Evolutionary conservation across 2,888 invertebrate genomes (phyloP), one percentile per base, ranked within the genome.

Genomic region (Microctonus hyperodae): DNA sequence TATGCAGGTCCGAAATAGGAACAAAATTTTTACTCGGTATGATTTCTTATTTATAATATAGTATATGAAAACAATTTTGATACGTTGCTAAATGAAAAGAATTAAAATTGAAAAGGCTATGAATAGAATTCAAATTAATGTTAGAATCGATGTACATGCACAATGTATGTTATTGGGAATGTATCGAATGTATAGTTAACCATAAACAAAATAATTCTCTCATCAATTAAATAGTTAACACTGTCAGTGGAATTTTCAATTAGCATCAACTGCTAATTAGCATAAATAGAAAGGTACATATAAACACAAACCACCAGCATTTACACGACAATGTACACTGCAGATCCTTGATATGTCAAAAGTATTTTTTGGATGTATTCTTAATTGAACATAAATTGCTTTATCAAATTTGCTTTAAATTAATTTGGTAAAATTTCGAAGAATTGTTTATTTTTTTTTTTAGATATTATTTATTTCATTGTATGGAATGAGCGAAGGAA

Each of bases 191-290:
- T 9, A 23, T 10, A 7, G 25, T n/a, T n/a, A 59, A 1, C 10
- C 7, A 16, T 16, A 33, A n/a, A 35, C 20, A n/a, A 51, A 35
- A 53, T 66, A 44, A 35, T 50, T 60, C 37, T 57, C 51, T 56
- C 60, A 59, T 70, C 73, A 73, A 73, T 75, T 73, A 74, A 74
- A 73, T 72, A 74, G 76, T 75, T 74, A 78, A 74, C 71, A 72
- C 72, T 73, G 70, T 72, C 71, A 63, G 69, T 73, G 71, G 66
- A 68, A 69, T 70, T 72, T 69, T 70, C 74, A 76, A 74, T 73
- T 74, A 74, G 70, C 69, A 64, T 70, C 65, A 57, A 63, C 70
- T 62, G 65, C 60, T 70, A 72, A 69, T 74, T 71, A 72, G 69
- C 69, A 71, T 67, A 70, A 64, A 63, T 65, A 61, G 40, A 61